phyloP scores from a whole-genome alignment of 2,113 vertebrate genomes.

The Lagopus leucura region DNA sequence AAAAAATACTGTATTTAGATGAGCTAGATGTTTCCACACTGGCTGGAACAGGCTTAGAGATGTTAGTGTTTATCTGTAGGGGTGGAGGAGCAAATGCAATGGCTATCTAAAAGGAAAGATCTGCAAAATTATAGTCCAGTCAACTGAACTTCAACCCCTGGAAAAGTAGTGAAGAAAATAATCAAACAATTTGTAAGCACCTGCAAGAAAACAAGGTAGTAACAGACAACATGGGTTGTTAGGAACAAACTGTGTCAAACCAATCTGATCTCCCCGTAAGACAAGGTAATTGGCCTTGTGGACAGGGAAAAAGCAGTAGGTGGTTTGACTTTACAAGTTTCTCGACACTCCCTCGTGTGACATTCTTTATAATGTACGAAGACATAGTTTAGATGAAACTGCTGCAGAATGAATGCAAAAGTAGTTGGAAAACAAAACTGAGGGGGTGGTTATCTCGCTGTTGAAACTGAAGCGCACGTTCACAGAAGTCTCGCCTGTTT shows the following conservation, averaged over 20 bases:
- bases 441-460: background rate
- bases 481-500: background rate
- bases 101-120: slow-evolving; percentile 28
- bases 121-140: slow-evolving; percentile 49
- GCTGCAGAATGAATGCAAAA: slow-evolving; percentile 33
- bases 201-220: slow-evolving; percentile 27
- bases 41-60: slow-evolving; percentile 6
- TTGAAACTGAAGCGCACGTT: background rate
- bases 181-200: slow-evolving; percentile 54
- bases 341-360: background rate
- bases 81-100: background rate
- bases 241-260: slow-evolving; percentile 67
- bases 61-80: background rate
- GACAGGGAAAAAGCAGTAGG: slow-evolving; percentile 61
- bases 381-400: slow-evolving; percentile 27
- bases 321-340: slow-evolving; percentile 52
- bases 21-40: background rate
- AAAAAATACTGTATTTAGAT: slow-evolving; percentile 5
- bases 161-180: slow-evolving; percentile 57
- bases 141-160: background rate
- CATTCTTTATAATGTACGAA: slow-evolving; percentile 32
- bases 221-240: slow-evolving; percentile 21
- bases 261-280: slow-evolving; percentile 57
- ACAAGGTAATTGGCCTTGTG: slow-evolving; percentile 37
- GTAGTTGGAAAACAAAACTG: background rate